Base-by-base conservation (phyloP, 2,888 invertebrate species). In the Alcis repandata region DNA sequence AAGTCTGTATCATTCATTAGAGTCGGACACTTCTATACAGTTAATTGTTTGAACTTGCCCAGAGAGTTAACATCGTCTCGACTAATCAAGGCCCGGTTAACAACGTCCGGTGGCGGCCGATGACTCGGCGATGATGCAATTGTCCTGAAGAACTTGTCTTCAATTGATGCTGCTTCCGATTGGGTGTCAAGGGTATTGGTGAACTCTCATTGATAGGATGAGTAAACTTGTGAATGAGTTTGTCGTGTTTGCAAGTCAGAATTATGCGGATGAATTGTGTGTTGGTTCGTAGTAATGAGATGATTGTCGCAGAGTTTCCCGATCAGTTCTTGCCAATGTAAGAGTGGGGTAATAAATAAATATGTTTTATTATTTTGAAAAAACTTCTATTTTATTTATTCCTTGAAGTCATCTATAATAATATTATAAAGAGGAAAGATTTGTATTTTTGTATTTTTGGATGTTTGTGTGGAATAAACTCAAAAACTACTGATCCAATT, bases 11-110 rank as follows among this genome's bases (percentile, higher is more conserved):
- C 91, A 90, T 92, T 91, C 90, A 91, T 92, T 92, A 89, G 90
- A 89, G 91, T 91, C 89, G 92, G 90, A 90, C 92, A 91, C 91
- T 92, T 91, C 90, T 90, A 88, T 91, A 90, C 89, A 88, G 88
- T 92, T 91, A 91, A 92, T 92, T 92, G 91, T 92, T 91, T 92
- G 92, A 93, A 93, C 92, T 92, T 87, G 90, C 85, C 81, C 87
- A 85, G 82, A 78, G 86, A 89, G 88, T 91, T 91, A 89, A 91
- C 88, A 86, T 66, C 91, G 90, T 89, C 90, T 88, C 87, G 82
- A 85, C 88, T 92, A 92, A 93, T 93, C 92, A 92, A 91, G 90
- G 83, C 84, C 78, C 85, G 86, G 90, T 90, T 92, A 91, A 92
- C 92, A 87, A 92, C 93, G 92, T 93, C 92, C 92, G 92, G 91